phyloP scores from a whole-genome alignment of 1,140 invertebrate genomes.

The Atta texana region DNA sequence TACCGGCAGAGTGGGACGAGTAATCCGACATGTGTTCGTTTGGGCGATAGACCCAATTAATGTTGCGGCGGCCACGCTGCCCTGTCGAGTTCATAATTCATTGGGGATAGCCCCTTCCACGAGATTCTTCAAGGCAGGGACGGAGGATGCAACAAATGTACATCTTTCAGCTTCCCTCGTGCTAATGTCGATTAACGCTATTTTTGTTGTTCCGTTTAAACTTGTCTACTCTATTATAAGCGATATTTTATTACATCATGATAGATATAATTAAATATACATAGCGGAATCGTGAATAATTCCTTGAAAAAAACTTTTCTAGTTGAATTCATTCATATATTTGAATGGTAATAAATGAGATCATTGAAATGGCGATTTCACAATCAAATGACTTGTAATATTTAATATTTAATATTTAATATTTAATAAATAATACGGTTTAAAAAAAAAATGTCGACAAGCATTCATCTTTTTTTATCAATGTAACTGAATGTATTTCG shows the following conservation, averaged over 20 bases:
- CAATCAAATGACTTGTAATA: background rate
- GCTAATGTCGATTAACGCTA: constrained; percentile 4
- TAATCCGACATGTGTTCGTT: constrained; percentile 82
- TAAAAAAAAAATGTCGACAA: background rate
- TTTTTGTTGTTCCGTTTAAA: background rate
- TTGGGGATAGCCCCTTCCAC: constrained; percentile 65
- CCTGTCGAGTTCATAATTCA: constrained; percentile 78
- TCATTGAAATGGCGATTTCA: background rate
- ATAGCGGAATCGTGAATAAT: background rate
- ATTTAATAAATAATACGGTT: background rate
- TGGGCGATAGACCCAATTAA: constrained; percentile 82
- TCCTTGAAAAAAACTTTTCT: background rate
- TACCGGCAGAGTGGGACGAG: constrained; percentile 72
- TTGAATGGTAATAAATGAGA: background rate
- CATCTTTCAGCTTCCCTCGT: background rate
- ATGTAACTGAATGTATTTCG: background rate
- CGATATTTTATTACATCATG: background rate
- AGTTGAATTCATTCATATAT: background rate
- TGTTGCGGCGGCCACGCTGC: constrained; percentile 74
- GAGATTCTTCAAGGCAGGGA: constrained; percentile 66
- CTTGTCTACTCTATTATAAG: background rate
- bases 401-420: too few relatives aligned
- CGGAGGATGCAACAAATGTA: constrained; percentile 32
- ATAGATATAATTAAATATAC: constrained; percentile 3
- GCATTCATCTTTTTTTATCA: constrained; percentile 2